Evolutionary conservation across 1,140 invertebrate genomes (phyloP), one percentile per base, ranked within the genome.

Genomic region (Bicyclus anynana): DNA sequence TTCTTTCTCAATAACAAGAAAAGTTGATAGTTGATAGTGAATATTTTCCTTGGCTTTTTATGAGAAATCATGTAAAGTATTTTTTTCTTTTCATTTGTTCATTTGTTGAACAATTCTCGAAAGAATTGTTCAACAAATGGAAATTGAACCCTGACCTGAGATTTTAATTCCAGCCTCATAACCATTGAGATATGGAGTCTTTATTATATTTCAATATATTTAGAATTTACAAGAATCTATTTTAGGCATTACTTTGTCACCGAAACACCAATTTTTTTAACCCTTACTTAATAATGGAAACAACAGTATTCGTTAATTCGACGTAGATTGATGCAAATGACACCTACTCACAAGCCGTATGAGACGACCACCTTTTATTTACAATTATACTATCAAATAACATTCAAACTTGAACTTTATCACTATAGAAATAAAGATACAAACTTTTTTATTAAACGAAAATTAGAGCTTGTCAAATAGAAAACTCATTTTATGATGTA

Each of bases 311-410:
- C 69, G 62, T 66, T 80, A 79, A 81, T 75, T 62, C 67, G 79
- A 84, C 79, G 66, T 72, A 64, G 81, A 82, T 81, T 78, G 69
- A 84, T 84, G 81, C 77, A 84, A 82, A 84, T 74, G 79, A 84
- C 81, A 84, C 74, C 72, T 73, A 62, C 75, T 67, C 67, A 67
- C 59, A 70, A 46, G 65, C 52, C 53, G 58, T 46, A 64, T 53
- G 52, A 62, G 58, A 57, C 47, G 33, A 47, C 65, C 51, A 74
- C 47, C 13, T 55, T 64, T 37, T 12, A 17, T 51, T 17, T 49
- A 13, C 42, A 3, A 1, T 42, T 63, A 14, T 0, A n/a, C 16
- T 35, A 51, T 5, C 35, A 33, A 59, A 42, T 37, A 12, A 26
- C 47, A 56, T 1, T 26, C 18, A 20, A 71, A 40, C 56, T 18